Base-by-base conservation (phyloP, 2,888 invertebrate genomes). In the Onthophagus sagittarius region DNA sequence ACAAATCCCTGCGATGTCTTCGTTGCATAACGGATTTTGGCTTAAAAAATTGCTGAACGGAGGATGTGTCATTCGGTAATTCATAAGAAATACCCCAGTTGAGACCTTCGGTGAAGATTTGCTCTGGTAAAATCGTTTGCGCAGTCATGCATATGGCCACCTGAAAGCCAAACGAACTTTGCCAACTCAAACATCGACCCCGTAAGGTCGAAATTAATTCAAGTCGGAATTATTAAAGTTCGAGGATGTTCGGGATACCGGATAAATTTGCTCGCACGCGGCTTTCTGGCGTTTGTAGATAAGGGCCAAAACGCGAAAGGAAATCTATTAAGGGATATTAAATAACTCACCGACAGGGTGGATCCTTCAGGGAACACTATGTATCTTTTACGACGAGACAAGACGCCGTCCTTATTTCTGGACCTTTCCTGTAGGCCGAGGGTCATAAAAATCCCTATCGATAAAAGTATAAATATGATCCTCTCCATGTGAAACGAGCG, bases 11-110 rank as follows among this genome's bases (percentile, higher is more conserved):
- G 0, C 93, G 87, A 75, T 89, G 90, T 70, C 92, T 86, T 11
- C 93, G 86, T 79, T 89, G 88, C 31, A 89, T 83, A 3, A 87
- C 78, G 0, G 88, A 86, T 72, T 86, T 86, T 4, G 81, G 79
- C 23, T 80, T 70, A 62, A 80, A 81, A 71, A 77, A 75, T 13
- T 79, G 70, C 15, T 78, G 70, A 73, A 78, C 64, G 11, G 74
- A 72, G 0, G 79, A 0, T 86, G 90, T 82, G 75, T 90, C 89
- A 77, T 92, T 91, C 0, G 94, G 94, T 63, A 94, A 82, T 78
- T 93, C 91, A 87, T 91, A 94, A 0, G 93, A 93, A 76, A 94
- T 84, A 0, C 93, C 93, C 74, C 93, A 92, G 0, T 93, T 94
- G 39, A 91, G 87, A 0, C 93, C 93, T 81, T 91, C 87, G 7